Evolutionary conservation across 2,888 invertebrate species (phyloP), one percentile per base, ranked within the genome.

Genomic region (Drosophila flavopinicola): DNA sequence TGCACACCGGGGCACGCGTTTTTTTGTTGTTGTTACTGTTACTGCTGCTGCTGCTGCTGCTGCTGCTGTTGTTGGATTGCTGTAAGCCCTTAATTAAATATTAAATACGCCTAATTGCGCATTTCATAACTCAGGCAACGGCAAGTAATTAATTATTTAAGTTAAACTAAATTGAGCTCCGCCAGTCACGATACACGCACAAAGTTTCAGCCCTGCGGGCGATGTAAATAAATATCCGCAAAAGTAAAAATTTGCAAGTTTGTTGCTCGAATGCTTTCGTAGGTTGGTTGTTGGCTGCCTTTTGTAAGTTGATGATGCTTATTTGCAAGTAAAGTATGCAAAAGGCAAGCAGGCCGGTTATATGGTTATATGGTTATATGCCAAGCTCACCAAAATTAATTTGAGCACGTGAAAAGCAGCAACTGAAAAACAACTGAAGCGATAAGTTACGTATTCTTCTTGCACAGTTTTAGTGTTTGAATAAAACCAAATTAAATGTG

Each of bases 121-220:
- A 87, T 85, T 85, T 87, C 84, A 85, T 86, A 87, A 82, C 87
- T 79, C 75, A 78, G 78, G 84, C 80, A 85, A 69, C 75, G 69
- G 73, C 73, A 82, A 66, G 69, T 82, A 75, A 87, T 87, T 86
- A 86, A 87, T 86, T 86, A 86, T 84, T 82, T 68, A 87, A 78
- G 78, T 75, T 75, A 63, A 87, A 86, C 85, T 79, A 84, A 86
- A 85, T 84, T 85, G 86, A 87, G 80, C 80, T 66, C 58, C 61
- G 44, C 63, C 71, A 58, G 65, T 59, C 73, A 67, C 70, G 70
- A 69, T 52, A 66, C 57, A 73, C 49, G 38, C 65, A 61, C 75
- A 75, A 59, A 54, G 24, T 58, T 68, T 52, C 17, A 17, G 33
- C 15, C 44, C 60, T 32, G 44, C 37, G n/a, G 53, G 58, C 53